A percentile compares a stretch with the other conserved stretches of the same genome.
Conservation (phyloP, 2,888 invertebrate genomes). For the Tipula confusa region DNA sequence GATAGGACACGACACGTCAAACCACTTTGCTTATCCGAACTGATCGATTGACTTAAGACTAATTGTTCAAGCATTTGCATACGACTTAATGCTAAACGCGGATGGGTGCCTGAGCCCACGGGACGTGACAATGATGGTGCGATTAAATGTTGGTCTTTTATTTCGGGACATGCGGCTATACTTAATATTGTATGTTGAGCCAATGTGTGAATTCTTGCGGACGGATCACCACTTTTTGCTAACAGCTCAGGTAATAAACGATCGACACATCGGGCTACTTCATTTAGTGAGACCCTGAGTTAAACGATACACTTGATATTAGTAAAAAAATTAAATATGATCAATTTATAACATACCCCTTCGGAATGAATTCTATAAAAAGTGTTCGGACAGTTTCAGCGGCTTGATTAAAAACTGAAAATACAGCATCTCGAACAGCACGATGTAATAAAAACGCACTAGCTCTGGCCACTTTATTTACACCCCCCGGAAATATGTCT, state of each 20-base stretch:
- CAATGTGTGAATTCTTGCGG: constrained; percentile 78
- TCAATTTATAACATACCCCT: constrained; percentile 40
- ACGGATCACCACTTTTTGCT: constrained; percentile 82
- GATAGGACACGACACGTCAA: constrained; percentile 77
- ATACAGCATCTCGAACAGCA: constrained; percentile 80
- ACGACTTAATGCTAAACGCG: constrained; percentile 76
- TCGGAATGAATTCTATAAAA: constrained; percentile 79
- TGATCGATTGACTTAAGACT: constrained; percentile 77
- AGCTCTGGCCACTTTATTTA: constrained; percentile 78
- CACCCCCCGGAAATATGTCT: constrained; percentile 44
- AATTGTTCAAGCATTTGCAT: constrained; percentile 86
- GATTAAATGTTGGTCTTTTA: constrained; percentile 74
- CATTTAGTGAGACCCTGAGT: constrained; percentile 79
- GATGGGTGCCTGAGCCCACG: constrained; percentile 79
- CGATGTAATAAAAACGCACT: constrained; percentile 74
- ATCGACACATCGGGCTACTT: constrained; percentile 77
- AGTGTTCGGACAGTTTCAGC: constrained; percentile 75
- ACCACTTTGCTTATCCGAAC: constrained; percentile 83
- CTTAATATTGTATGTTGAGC: constrained; percentile 83
- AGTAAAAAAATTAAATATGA: background rate
- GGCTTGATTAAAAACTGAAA: constrained; percentile 79
- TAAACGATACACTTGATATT: constrained; percentile 35
- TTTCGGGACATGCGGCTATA: constrained; percentile 76
- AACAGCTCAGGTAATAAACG: constrained; percentile 76
- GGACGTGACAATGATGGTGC: constrained; percentile 79